A percentile compares a stretch with the other conserved stretches of the same genome.
phyloP scores from a whole-genome alignment of 2,888 invertebrate species.

The Holacanthella duospinosa region DNA sequence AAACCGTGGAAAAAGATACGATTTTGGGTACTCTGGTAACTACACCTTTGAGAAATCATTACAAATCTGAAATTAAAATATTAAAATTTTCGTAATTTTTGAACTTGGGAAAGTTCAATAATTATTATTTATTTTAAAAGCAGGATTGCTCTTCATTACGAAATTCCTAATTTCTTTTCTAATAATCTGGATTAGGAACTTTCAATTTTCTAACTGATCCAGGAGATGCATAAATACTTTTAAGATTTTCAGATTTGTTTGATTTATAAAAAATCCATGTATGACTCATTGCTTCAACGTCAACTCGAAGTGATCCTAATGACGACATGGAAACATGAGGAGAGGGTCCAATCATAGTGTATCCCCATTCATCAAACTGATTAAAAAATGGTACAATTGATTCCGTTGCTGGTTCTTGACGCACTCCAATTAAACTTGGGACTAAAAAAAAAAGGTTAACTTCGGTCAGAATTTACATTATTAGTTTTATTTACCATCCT shows the following conservation, averaged over 20 bases:
- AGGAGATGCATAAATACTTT: neutral
- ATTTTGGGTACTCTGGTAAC: too few species aligned
- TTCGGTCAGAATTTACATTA: neutral
- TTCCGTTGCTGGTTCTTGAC: neutral
- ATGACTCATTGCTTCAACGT: neutral
- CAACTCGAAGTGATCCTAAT: neutral
- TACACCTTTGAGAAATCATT: too few species aligned
- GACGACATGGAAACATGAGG: neutral
- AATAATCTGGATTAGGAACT: neutral
- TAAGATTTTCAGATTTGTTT: neutral
- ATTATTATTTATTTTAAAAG: too few species aligned
- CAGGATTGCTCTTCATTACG: too few species aligned
- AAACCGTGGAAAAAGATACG: too few species aligned
- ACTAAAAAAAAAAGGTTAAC: neutral
- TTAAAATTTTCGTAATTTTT: too few species aligned
- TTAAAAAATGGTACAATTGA: neutral
- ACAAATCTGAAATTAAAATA: too few species aligned
- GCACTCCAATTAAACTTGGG: neutral
- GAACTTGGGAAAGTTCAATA: too few species aligned
- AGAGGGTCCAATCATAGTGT: neutral
- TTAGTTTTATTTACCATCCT: neutral
- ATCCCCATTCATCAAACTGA: constrained; percentile 1
- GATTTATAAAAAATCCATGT: neutral
- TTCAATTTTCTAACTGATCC: neutral
- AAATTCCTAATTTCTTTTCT: neutral